Evolutionary conservation across 92 coral and sea anemone species (phyloP), one percentile per base, ranked within the genome.

Genomic region (Micromussa lordhowensis): DNA sequence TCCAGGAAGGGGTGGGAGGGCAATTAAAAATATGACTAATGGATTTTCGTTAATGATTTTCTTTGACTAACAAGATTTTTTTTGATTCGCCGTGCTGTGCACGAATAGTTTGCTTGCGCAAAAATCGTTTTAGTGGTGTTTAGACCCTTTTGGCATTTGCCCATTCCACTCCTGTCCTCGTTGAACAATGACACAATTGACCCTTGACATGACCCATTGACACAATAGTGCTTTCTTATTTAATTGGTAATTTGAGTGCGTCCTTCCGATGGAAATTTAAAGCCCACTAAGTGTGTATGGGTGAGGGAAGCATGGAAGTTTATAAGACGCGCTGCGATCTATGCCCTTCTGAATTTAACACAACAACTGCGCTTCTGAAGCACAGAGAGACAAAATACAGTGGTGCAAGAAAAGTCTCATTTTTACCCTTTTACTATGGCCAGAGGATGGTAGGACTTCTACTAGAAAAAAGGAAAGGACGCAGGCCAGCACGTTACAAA

Each of bases 291-390:
- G 36, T 4, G 29, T 10, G 3, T 59, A 26, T 40, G n/a, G 75
- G 21, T 75, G 57, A 44, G 35, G 89, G 44, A 82, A 40, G 48
- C 15, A 75, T 57, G 69, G 89, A 19, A 10, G 81, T 85, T 18
- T 85, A 75, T 34, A 85, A 85, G 73, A 85, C 89, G 59, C 88
- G 51, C 32, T 84, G 88, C 24, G 88, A 85, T 55, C 74, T 75
- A 11, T 85, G 82, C 28, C 34, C 22, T 54, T 72, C 51, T 35
- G 9, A 51, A 24, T 85, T 85, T 19, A 85, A 85, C 55, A 58
- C 89, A 29, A 75, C 73, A 36, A 54, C 75, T 34, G 75, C 88
- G n/a, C n/a, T n/a, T n/a, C n/a, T n/a, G n/a, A n/a, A n/a, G n/a
- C n/a, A n/a, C n/a, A n/a, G n/a, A n/a, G n/a, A n/a, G n/a, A n/a